Base-by-base conservation (phyloP, 2,113 vertebrate species). In the Takifugu bimaculatus region DNA sequence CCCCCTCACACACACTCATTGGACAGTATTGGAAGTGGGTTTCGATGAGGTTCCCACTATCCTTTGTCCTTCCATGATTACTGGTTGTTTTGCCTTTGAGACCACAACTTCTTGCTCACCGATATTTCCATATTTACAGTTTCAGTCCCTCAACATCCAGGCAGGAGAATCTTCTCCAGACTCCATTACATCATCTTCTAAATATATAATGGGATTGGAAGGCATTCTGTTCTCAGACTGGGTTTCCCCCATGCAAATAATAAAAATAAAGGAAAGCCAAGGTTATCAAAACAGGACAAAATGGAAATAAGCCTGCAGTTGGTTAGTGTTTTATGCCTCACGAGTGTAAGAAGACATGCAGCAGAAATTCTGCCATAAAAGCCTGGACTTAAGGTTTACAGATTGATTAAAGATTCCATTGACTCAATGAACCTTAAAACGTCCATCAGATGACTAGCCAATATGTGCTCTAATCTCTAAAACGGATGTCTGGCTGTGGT, bases 341-440 rank as follows among this genome's bases (percentile, higher is more conserved):
- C 25, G 39, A 67, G 20, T 63, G 61, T 72, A 81, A 77, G 74
- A 56, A 68, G 60, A 78, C 58, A 59, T 69, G 57, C 66, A 67
- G 50, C 42, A 58, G 68, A 83, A 75, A 84, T 65, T 70, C 55
- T 42, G 45, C 57, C 67, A 62, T 83, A 66, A 76, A 80, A 79
- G 91, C 92, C 87, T 63, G 64, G 90, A 91, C 90, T 91, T 90
- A 91, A 92, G 93, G 91, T 93, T 93, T 92, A 88, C 91, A 88
- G 91, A 94, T 94, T 93, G 95, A 97, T 97, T 94, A 93, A 92
- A 89, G 92, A 93, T 94, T 94, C 93, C 94, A 95, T 95, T 92
- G 93, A 93, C 93, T 94, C 95, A 96, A 96, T 96, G 94, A 95
- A 94, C 85, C 84, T 87, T 91, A 88, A 90, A 90, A 87, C 92